Evolutionary conservation across 2,797 vertebrate genomes (phyloP), one percentile per base, ranked within the genome.

Genomic region (Lutjanus campechanus): DNA sequence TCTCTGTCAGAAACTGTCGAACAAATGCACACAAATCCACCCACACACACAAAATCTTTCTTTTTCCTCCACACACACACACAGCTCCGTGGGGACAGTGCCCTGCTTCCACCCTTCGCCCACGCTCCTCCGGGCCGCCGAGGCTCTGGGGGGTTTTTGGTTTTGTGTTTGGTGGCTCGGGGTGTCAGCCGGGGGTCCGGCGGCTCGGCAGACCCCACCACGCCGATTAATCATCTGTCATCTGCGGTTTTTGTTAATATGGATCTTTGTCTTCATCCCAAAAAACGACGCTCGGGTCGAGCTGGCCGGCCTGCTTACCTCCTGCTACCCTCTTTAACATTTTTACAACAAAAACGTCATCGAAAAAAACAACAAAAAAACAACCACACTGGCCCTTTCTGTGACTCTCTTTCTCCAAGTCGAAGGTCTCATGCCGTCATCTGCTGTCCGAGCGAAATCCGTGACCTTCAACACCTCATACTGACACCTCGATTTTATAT

Each of bases 221-320:
- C 71, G 85, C 88, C 91, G 91, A 94, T 94, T 94, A 94, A 94
- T 94, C 93, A 94, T 94, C 88, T 94, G 93, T 94, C 93, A 93
- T 88, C 75, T 59, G 72, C 7, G 40, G 7, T 76, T 91, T 93
- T 91, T 90, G 86, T 93, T 91, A 84, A 89, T 91, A 86, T 89
- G 79, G 88, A 93, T 92, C 93, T 94, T 94, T 94, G 92, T 94
- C 88, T 91, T 51, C 1, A 1, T 54, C 13, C 61, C 40, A 56
- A 12, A 25, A 41, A 74, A 74, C 54, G 19, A 43, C 7, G 69
- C 66, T 60, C 44, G 2, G 66, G 22, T 79, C 47, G 20, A 29
- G 12, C 55, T 22, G 29, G 10, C 29, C n/a, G 43, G 12, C 55
- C 72, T 73, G 81, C 83, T 85, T 5, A 3, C 83, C 43, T 79